phyloP scores from a whole-genome alignment of 2,797 vertebrate genomes.

The Monodelphis domestica region DNA sequence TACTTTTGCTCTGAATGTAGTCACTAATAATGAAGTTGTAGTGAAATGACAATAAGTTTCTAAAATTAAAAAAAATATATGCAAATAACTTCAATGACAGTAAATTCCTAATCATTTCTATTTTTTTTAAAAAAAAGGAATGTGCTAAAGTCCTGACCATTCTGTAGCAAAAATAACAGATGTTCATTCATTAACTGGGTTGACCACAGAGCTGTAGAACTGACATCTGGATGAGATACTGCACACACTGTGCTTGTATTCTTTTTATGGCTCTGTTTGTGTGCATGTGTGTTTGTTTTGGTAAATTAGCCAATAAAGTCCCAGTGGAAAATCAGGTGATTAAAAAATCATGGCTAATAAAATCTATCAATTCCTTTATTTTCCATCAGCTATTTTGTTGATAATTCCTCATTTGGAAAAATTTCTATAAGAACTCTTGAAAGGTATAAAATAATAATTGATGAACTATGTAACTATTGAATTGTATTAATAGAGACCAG shows the following conservation, averaged over 20 bases:
- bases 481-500: accelerated
- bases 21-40: conserved; percentile 55
- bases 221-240: conserved; percentile 65
- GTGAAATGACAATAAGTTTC: conserved; percentile 65
- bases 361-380: conserved; percentile 39
- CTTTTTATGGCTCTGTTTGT: background rate
- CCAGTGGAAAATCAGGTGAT: conserved; percentile 50
- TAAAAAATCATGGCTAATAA: conserved; percentile 22
- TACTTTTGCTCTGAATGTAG: background rate
- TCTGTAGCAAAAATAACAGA: conserved; percentile 81
- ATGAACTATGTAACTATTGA: accelerated
- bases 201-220: conserved; percentile 76
- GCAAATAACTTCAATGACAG: conserved; percentile 40
- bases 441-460: background rate
- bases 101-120: conserved; percentile 35
- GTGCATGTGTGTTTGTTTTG: background rate
- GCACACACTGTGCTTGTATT: background rate
- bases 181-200: conserved; percentile 72
- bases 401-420: background rate
- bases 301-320: conserved; percentile 57
- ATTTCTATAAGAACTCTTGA: accelerated
- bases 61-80: conserved; percentile 67
- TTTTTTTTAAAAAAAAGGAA: conserved; percentile 72
- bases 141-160: conserved; percentile 77
- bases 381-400: conserved; percentile 48